Conservation (phyloP, 2,797 vertebrate genomes). For the Streptopelia turtur region DNA sequence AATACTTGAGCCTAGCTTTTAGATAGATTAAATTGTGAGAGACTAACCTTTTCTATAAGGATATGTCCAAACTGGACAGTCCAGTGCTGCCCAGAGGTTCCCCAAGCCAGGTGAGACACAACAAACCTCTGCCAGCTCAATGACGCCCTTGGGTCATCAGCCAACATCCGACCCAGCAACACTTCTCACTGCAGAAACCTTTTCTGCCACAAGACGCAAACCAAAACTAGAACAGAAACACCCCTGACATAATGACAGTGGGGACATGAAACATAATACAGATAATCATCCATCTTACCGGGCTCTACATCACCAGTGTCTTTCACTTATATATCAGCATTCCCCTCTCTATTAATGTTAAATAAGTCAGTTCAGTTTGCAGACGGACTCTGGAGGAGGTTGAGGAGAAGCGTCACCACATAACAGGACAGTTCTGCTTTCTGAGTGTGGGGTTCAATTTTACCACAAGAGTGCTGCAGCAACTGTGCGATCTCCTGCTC, state of each 20-base stretch:
- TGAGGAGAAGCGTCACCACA: background rate
- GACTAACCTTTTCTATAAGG: background rate
- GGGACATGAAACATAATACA: background rate
- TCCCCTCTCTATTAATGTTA: background rate
- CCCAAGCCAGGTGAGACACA: background rate
- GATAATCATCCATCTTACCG: background rate
- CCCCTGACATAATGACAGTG: background rate
- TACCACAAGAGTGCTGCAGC: rapidly evolving
- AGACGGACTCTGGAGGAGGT: background rate
- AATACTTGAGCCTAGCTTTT: background rate
- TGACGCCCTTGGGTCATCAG: background rate
- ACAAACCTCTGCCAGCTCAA: background rate
- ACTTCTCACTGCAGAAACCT: background rate
- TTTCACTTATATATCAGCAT: rapidly evolving
- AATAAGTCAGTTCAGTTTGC: background rate
- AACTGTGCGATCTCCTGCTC: background rate
- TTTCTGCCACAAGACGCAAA: background rate
- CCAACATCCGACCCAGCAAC: background rate
- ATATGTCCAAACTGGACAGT: background rate
- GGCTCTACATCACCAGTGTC: background rate
- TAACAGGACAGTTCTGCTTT: background rate
- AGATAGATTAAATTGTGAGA: background rate
- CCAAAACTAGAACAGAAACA: background rate
- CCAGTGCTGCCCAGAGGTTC: background rate
- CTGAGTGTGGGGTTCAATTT: background rate